phyloP scores from a whole-genome alignment of 2,797 vertebrate species.

The Propithecus deckenii region DNA sequence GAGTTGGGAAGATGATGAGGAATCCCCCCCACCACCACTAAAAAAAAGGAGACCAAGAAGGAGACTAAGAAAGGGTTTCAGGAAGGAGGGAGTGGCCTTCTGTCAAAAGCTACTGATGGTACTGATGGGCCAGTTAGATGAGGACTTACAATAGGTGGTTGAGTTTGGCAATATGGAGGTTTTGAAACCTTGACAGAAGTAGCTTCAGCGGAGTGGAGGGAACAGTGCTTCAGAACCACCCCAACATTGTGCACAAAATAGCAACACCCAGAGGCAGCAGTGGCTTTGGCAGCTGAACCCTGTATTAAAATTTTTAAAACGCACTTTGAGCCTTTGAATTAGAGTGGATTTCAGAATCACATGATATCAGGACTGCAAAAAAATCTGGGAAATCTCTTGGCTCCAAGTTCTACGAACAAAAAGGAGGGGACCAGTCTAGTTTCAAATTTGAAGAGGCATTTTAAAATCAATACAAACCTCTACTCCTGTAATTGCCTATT shows the following conservation, averaged over 20 bases:
- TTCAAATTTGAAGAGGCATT: slow-evolving; percentile 31
- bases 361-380: slow-evolving; percentile 29
- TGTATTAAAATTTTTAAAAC: slow-evolving; percentile 47
- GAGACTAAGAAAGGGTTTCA: not conserved
- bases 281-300: slow-evolving; percentile 37
- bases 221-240: not conserved
- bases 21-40: not conserved
- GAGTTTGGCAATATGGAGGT: not conserved
- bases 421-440: not conserved
- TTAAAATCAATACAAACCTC: not conserved
- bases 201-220: not conserved
- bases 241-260: not conserved
- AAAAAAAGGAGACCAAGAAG: not conserved
- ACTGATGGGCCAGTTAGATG: not conserved
- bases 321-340: slow-evolving; percentile 2
- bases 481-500: not conserved
- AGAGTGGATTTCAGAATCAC: slow-evolving; percentile 46
- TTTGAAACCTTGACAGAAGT: not conserved
- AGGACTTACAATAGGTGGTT: not conserved
- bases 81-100: not conserved
- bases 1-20: not conserved
- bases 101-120: not conserved
- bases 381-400: not conserved
- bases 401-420: slow-evolving; percentile 25
- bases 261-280: slow-evolving; percentile 7